phyloP scores from a whole-genome alignment of 2,797 vertebrate genomes.

The Gymnoscopelus braueri region DNA sequence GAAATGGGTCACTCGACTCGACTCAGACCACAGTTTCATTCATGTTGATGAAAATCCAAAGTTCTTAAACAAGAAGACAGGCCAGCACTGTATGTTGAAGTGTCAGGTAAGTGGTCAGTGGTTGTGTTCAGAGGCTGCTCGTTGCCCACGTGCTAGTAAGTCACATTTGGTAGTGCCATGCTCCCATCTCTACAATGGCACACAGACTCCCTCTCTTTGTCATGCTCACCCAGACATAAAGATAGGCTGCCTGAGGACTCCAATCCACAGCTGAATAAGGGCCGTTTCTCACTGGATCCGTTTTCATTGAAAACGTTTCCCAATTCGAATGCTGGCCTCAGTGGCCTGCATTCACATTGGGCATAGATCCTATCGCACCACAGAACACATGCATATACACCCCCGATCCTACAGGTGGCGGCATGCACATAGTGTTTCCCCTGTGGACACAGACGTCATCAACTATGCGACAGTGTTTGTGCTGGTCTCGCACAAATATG shows the following conservation, averaged over 20 bases:
- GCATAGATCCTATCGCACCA: too few species aligned
- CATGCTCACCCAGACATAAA: conserved; percentile 14
- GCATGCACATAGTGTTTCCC: too few species aligned
- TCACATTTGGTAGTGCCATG: conserved; percentile 53
- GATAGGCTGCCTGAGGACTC: conserved; percentile 1
- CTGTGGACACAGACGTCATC: too few species aligned
- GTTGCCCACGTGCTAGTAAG: conserved; percentile 46
- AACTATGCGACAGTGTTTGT: too few species aligned
- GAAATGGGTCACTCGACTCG: conserved; percentile 12
- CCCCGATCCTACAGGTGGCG: too few species aligned
- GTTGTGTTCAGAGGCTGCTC: conserved; percentile 37
- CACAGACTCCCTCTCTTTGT: conserved; percentile 3
- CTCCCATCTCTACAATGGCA: conserved; percentile 32
- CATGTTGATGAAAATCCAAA: conserved; percentile 1
- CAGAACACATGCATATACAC: too few species aligned
- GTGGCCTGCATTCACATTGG: too few species aligned
- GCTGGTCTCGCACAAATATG: too few species aligned
- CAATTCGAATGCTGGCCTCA: too few species aligned
- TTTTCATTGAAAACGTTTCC: too few species aligned
- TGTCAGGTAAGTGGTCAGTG: conserved; percentile 46
- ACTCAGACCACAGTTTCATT: neutral
- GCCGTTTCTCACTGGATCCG: too few species aligned
- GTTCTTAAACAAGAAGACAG: neutral
- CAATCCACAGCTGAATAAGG: neutral
- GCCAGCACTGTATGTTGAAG: too few species aligned